Conservation (phyloP, 35 echinoderm and acorn worm species). For the Anneissia japonica region DNA sequence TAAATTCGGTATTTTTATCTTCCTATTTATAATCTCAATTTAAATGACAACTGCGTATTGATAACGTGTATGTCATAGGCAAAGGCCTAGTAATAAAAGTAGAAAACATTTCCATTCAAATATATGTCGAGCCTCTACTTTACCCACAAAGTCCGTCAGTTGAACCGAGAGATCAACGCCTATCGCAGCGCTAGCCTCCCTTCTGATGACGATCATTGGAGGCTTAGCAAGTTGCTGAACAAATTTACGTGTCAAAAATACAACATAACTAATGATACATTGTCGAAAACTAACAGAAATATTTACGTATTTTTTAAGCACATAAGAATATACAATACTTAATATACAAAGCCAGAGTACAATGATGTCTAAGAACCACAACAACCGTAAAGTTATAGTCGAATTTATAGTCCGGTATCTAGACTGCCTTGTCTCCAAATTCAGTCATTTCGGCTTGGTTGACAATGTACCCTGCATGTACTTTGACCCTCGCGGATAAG, state of each 20-base stretch:
- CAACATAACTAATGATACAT: not conserved
- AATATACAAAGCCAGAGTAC: not conserved
- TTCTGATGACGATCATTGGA: not conserved
- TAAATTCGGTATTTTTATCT: not conserved
- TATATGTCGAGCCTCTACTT: not conserved
- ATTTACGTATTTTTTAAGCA: not conserved
- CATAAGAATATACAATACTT: not conserved
- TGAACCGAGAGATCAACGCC: not conserved
- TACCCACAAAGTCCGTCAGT: not conserved
- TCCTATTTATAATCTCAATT: slow-evolving; percentile 26
- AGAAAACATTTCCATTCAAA: not conserved
- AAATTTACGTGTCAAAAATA: not conserved
- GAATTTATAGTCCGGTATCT: not conserved
- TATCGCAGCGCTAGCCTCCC: not conserved
- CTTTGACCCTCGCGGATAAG: not conserved
- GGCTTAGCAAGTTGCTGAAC: too few relatives aligned
- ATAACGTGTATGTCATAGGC: not conserved
- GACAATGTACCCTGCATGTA: not conserved
- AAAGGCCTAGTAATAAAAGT: not conserved
- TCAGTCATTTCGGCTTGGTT: not conserved
- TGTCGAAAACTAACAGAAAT: not conserved
- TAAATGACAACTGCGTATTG: not conserved
- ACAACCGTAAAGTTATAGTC: not conserved
- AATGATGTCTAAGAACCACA: not conserved
- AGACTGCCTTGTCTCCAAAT: not conserved